These are phyloP conservation scores for Eucera pruinosa DNA, from an alignment of 2,888 invertebrate genomes.

Conservation along the genomic window DNA sequence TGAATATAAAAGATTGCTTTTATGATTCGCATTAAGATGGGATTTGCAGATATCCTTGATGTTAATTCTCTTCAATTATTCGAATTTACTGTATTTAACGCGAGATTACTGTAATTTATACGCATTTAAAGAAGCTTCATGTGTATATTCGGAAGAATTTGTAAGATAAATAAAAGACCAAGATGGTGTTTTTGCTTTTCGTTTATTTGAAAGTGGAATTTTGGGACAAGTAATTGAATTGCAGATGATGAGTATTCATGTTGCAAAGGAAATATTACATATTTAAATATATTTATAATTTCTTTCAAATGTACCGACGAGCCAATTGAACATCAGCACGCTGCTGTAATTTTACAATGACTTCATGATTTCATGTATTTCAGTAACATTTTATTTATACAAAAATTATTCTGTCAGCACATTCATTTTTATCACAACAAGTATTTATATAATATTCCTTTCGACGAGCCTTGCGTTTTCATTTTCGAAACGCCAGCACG, in stretches of 20 bases:
- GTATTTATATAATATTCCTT: background rate
- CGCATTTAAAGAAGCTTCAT: too few relatives aligned
- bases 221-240: background rate
- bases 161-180: background rate
- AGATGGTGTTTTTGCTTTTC: background rate
- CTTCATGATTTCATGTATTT: background rate
- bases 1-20: background rate
- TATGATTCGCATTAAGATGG: background rate
- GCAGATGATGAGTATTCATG: background rate
- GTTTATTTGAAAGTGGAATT: slow-evolving; percentile 24
- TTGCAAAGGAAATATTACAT: background rate
- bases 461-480: slow-evolving; percentile 28
- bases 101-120: too few relatives aligned
- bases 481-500: slow-evolving; percentile 12
- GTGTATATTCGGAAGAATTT: background rate
- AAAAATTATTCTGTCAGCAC: background rate
- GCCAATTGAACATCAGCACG: background rate
- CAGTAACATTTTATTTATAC: background rate
- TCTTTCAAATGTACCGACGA: background rate
- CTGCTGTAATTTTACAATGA: background rate
- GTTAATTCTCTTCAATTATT: background rate
- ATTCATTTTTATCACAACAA: background rate
- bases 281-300: background rate
- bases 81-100: background rate
- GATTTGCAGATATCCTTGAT: background rate